Percentiles rank a stretch among this genome's conserved stretches.
phyloP scores from a whole-genome alignment of 2,113 vertebrate species.

The Mustelus asterias region DNA sequence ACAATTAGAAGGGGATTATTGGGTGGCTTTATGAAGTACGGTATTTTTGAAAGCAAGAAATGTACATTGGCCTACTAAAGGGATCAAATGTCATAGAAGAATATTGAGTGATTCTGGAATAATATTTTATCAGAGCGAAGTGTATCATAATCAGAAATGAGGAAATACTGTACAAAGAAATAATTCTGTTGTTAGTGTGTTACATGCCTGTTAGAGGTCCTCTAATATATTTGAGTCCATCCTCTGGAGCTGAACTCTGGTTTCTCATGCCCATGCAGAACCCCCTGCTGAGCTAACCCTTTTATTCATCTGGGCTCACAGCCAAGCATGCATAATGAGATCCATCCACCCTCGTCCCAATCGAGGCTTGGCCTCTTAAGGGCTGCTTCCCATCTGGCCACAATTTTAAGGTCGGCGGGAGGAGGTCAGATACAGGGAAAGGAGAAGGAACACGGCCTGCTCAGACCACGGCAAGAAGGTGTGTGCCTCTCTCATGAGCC shows the following conservation, averaged over 20 bases:
- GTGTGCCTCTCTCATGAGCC: too few relatives aligned
- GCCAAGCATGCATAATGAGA: too few relatives aligned
- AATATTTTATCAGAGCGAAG: not conserved
- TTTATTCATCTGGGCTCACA: too few relatives aligned
- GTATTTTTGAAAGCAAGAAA: not conserved
- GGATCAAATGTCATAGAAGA: not conserved
- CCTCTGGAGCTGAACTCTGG: not conserved
- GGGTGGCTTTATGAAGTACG: not conserved
- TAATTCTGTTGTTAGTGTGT: not conserved
- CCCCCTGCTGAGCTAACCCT: too few relatives aligned
- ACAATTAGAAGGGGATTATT: not conserved
- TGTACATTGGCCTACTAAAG: not conserved
- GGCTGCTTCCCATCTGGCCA: too few relatives aligned
- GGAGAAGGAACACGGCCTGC: too few relatives aligned
- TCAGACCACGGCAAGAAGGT: too few relatives aligned
- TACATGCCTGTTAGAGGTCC: not conserved
- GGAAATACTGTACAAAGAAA: not conserved
- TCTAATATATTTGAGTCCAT: not conserved
- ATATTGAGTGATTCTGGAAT: not conserved
- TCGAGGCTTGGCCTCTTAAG: too few relatives aligned
- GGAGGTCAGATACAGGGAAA: too few relatives aligned
- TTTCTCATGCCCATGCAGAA: not conserved
- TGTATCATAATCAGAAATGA: not conserved
- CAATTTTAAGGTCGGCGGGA: too few relatives aligned
- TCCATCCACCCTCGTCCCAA: too few relatives aligned